Base-by-base conservation (phyloP, 2,797 vertebrate species). In the Neomorphus geoffroyi region DNA sequence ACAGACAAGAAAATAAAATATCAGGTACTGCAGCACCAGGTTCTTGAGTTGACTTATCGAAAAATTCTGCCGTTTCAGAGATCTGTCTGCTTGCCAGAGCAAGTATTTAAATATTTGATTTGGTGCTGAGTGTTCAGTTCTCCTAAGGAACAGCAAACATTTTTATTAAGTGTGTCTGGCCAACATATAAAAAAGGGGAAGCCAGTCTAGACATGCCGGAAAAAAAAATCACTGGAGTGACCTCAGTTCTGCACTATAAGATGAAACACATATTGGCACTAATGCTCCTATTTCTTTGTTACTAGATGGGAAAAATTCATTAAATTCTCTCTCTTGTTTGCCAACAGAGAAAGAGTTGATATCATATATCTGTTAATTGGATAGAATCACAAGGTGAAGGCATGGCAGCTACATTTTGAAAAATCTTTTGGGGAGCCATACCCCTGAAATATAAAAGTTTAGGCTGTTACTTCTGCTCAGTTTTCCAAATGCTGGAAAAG, bases 41-140 rank as follows among this genome's bases (percentile, higher is more conserved):
- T 83, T 92, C 56, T 79, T 73, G 51, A 75, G 43, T 60, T 93
- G 80, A 66, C 66, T 85, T 95, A 86, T 56, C 92, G 92, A 90
- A 92, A 94, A 94, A 87, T 26, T n/a, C 7, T 88, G 66, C 19
- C 3, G 2, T 41, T 92, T 85, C 6, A 2, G 46, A 92, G 71
- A 61, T 87, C 69, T 96, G 54, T 80, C 78, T 80, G 90, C 74
- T 70, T 95, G 83, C 77, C 78, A 95, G 56, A 93, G 54, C 86
- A 91, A 91, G 90, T 67, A 86, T 94, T 86, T 93, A 94, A 92
- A 93, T 95, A 82, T 96, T 96, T 97, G 62, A 88, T 81, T 65
- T 97, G 90, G 72, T 94, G 90, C 86, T 90, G 48, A 80, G 80
- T 77, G 80, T 83, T 96, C 72, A 88, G 80, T 72, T 94, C 78